These are phyloP conservation scores for Gymnothorax reevesii DNA, from an alignment of 2,797 vertebrate genomes.

Conservation along the genomic window DNA sequence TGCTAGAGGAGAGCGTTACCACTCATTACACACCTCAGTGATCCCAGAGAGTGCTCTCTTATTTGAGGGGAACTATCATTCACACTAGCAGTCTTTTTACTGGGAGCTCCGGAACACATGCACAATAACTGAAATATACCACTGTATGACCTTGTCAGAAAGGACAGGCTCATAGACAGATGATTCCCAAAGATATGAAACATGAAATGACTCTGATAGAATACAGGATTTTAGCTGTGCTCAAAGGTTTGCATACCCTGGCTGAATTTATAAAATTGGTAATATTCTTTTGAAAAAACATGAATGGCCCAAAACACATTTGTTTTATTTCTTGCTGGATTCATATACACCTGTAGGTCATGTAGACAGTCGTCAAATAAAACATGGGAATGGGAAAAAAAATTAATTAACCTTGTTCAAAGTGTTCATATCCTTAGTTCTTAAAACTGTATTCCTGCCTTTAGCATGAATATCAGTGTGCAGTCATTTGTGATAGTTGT, in stretches of 20 bases:
- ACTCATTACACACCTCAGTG: constrained; percentile 75
- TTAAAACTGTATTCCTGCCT: no score
- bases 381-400: no score
- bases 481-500: no score
- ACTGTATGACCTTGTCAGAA: background rate
- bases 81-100: constrained; percentile 45
- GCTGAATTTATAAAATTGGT: no score
- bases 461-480: no score
- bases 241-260: background rate
- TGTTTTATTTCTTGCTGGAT: no score
- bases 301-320: no score
- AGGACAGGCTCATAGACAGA: background rate
- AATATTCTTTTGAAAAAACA: no score
- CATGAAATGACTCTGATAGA: background rate
- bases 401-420: no score
- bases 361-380: no score
- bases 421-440: no score
- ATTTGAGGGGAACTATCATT: constrained; percentile 40
- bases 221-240: background rate
- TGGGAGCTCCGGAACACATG: constrained; percentile 45
- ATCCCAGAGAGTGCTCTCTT: constrained; percentile 56
- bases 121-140: constrained; percentile 49
- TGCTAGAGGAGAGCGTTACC: constrained; percentile 45
- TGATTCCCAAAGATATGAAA: background rate
- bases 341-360: no score